Evolutionary conservation across 64 coral and sea anemone species (phyloP).

Genomic region (Pachyseris speciosa): DNA sequence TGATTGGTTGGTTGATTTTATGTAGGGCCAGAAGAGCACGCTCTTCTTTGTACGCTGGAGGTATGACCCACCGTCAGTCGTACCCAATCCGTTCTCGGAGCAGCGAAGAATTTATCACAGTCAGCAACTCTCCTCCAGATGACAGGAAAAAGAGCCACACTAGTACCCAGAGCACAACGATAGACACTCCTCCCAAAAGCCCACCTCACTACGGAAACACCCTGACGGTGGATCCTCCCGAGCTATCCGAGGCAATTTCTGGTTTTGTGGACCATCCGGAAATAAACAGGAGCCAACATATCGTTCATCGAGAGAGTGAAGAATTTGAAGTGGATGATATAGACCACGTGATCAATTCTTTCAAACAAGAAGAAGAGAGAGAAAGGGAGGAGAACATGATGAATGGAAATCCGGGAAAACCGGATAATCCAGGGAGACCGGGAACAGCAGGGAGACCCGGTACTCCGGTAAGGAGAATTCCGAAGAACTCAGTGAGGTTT

Average conservation of each 20-base stretch:
- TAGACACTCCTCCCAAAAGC: slow-evolving; percentile 87
- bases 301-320: slow-evolving; percentile 29
- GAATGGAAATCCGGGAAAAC: slow-evolving; percentile 21
- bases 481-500: slow-evolving; percentile 79
- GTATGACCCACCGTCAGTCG: slow-evolving; percentile 75
- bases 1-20: neutral
- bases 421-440: neutral
- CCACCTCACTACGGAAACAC: slow-evolving; percentile 88
- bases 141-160: slow-evolving; percentile 92
- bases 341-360: slow-evolving; percentile 56
- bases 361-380: slow-evolving; percentile 29
- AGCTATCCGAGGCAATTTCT: slow-evolving; percentile 70
- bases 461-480: slow-evolving; percentile 73
- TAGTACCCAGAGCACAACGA: slow-evolving; percentile 81
- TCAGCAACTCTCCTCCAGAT: slow-evolving; percentile 4
- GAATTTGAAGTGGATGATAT: slow-evolving; percentile 82
- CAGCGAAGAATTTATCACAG: slow-evolving; percentile 70
- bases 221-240: slow-evolving; percentile 77
- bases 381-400: slow-evolving; percentile 3
- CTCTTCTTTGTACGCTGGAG: slow-evolving; percentile 91
- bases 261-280: slow-evolving; percentile 42
- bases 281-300: neutral
- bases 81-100: slow-evolving; percentile 75
- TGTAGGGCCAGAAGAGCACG: slow-evolving; percentile 83
- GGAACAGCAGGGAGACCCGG: slow-evolving; percentile 49